phyloP scores from a whole-genome alignment of 2,888 invertebrate species.

The Ophraella communa region DNA sequence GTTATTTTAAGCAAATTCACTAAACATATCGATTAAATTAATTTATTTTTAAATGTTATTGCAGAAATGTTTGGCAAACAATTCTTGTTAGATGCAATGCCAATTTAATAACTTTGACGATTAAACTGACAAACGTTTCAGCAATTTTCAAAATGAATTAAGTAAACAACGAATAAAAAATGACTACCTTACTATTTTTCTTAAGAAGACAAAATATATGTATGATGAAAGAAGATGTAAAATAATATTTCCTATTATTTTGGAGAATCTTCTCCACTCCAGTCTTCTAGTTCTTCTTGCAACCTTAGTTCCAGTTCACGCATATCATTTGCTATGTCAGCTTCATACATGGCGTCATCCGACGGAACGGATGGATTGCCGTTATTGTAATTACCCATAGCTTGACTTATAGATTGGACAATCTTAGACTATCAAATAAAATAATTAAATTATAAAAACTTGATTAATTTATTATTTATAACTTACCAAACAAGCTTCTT shows the following conservation, averaged over 20 bases:
- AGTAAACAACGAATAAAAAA: constrained; percentile 9
- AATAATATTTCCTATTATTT: constrained; percentile 36
- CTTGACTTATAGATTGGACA: constrained; percentile 53
- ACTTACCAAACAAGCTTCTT: constrained; percentile 63
- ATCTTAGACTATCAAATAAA: constrained; percentile 56
- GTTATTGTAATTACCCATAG: constrained; percentile 48
- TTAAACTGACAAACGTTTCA: constrained; percentile 6
- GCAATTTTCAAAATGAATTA: constrained; percentile 3
- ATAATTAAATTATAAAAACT: not conserved
- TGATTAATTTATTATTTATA: not conserved
- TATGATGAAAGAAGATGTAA: constrained; percentile 1
- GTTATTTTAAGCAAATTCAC: too few relatives aligned
- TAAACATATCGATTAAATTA: not conserved
- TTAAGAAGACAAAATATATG: not conserved
- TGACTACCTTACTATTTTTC: constrained; percentile 6
- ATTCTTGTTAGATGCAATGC: too few relatives aligned
- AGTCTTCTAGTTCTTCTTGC: constrained; percentile 72
- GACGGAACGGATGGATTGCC: constrained; percentile 44
- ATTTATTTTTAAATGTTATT: too few relatives aligned
- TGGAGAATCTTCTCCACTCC: constrained; percentile 66
- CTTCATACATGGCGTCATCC: constrained; percentile 68
- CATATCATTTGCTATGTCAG: constrained; percentile 72
- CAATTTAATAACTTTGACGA: too few relatives aligned
- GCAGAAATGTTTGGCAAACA: too few relatives aligned
- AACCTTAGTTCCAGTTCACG: constrained; percentile 69